Evolutionary conservation across 2,113 vertebrate species (phyloP).

Genomic region (Alces alces): DNA sequence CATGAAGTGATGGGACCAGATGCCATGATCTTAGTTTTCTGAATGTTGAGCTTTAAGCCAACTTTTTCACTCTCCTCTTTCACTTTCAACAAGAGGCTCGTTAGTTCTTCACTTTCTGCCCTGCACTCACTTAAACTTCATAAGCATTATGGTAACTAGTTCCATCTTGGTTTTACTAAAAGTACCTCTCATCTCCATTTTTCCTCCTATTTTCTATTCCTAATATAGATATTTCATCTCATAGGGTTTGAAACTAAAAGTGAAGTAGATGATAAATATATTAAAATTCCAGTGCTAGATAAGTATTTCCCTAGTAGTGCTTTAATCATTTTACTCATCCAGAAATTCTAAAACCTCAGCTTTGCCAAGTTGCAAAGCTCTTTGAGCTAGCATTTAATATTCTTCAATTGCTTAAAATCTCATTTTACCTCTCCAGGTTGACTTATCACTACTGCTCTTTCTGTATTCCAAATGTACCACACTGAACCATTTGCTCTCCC

Average conservation of each 20-base stretch:
- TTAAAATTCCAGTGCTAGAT: not conserved
- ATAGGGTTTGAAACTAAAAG: not conserved
- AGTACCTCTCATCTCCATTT: not conserved
- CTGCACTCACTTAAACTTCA: not conserved
- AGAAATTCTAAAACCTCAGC: not conserved
- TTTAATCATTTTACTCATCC: slow-evolving; percentile 12
- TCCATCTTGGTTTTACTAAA: not conserved
- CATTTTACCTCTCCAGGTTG: not conserved
- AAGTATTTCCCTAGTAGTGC: not conserved
- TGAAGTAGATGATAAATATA: not conserved
- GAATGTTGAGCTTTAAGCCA: not conserved
- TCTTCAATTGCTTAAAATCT: not conserved
- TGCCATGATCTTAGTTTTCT: not conserved
- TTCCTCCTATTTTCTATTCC: not conserved
- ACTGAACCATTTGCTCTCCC: not conserved
- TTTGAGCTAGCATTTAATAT: not conserved
- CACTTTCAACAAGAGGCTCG: not conserved
- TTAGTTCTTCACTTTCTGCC: not conserved
- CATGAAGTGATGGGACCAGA: not conserved
- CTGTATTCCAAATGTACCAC: not conserved
- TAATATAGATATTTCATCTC: not conserved
- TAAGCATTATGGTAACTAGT: not conserved
- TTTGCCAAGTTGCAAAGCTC: not conserved
- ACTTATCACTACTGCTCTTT: not conserved
- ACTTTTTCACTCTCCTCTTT: not conserved